Base-by-base conservation (phyloP, 2,888 invertebrate species). In the Barypeithes pellucidus region DNA sequence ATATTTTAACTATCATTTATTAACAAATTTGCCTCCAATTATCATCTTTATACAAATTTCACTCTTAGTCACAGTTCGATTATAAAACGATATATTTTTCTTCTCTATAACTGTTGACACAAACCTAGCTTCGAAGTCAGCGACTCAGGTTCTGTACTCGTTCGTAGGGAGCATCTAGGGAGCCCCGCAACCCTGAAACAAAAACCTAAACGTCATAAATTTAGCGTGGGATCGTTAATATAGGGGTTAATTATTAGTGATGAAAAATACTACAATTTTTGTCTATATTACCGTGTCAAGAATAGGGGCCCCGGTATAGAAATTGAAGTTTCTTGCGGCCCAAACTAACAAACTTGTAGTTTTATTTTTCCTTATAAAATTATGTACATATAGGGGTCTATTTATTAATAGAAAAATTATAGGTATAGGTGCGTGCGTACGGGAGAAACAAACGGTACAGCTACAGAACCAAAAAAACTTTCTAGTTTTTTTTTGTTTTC, bases 321-420 rank as follows among this genome's bases (percentile, higher is more conserved):
- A 39, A 39, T n/a, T 39, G 1, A 3, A 39, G 29, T 2, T 29
- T 29, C 4, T 29, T 29, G 29, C 7, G 9, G 29, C 29, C 5
- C 5, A 24, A 24, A 24, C 2, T 24, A 24, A 3, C 29, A 29
- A 29, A 7, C 29, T 2, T 29, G 18, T 50, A 63, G 33, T 63
- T 36, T 65, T 65, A 65, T 65, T 65, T 65, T 65, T 65, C 50
- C 52, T 50, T 52, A 65, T 65, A 14, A 62, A 22, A 62, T 52
- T 52, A 52, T 62, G 50, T 65, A 39, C 36, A 65, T 65, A 65
- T 63, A 63, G 33, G n/a, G 12, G 24, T 33, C 11, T 50, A 47
- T 65, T 65, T 65, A 36, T 50, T 65, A 39, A 62, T 45, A 45
- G 62, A 62, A 45, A 29, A 29, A 47, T 62, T 62, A 12, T 9